Evolutionary conservation across 2,113 vertebrate genomes (phyloP), one percentile per base, ranked within the genome.

Genomic region (Myxocyprinus asiaticus): DNA sequence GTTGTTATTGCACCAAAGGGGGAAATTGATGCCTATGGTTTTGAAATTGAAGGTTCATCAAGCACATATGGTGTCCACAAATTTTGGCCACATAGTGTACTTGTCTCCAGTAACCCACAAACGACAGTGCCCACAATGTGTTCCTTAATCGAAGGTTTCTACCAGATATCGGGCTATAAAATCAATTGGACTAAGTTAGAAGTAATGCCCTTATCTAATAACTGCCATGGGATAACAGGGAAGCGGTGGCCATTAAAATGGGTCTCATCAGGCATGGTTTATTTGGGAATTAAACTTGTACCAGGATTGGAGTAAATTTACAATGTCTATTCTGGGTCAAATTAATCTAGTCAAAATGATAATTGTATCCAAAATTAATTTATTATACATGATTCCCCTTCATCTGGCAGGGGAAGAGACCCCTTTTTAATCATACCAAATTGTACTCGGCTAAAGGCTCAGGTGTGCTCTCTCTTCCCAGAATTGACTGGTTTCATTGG

Each of bases 381-480:
- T 48, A n/a, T 67, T 44, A 66, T 66, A 66, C 14, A 66, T 66
- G 64, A 33, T 65, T 0, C 43, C 63, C 63, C 63, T 9, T 66
- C 8, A 66, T 66, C 7, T 66, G 44, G 7, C 64, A 66, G 14
- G 7, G 7, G 1, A 66, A 66, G 42, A 65, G 2, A 44, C 12
- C 63, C 42, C 63, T n/a, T 14, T 65, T 65, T 65, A 66, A 47
- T 47, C 14, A 4, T 47, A 15, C 64, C 8, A 66, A 47, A 66
- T 43, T 66, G 44, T 47, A 15, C n/a, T 65, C 42, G 4, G 6
- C 43, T n/a, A 45, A 65, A 45, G n/a, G 12, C 6, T 65, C 9
- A 6, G 63, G 63, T 65, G 43, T 7, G 7, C 7, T 65, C 7
- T 44, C 11, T 64, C 62, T 43, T 9, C 22, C 62, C 22, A 64